Evolutionary conservation across 2,888 invertebrate species (phyloP).

Genomic region (Himalopsyche tibetana): DNA sequence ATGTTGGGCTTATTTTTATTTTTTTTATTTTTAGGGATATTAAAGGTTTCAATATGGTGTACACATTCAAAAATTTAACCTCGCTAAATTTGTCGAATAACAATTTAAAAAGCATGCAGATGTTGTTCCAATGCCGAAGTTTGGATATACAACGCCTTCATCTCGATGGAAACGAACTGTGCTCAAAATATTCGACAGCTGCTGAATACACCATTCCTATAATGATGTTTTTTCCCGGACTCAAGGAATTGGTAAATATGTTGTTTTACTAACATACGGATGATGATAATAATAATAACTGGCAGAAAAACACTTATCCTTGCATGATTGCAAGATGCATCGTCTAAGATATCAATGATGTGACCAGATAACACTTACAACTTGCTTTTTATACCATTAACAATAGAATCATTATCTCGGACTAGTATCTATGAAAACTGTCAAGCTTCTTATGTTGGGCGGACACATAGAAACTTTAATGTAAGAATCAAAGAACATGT

Average conservation of each 20-base stretch:
- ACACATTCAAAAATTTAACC: slow-evolving; percentile 68
- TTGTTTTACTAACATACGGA: background rate
- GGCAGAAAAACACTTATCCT: no score
- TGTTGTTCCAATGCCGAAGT: slow-evolving; percentile 47
- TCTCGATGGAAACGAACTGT: slow-evolving; percentile 73
- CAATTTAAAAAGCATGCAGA: slow-evolving; percentile 44
- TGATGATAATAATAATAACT: no score
- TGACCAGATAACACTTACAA: no score
- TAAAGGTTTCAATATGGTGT: slow-evolving; percentile 69
- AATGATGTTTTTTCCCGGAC: slow-evolving; percentile 74
- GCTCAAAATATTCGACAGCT: slow-evolving; percentile 79
- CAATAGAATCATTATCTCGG: no score
- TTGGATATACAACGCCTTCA: slow-evolving; percentile 68
- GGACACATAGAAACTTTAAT: no score
- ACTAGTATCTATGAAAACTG: no score
- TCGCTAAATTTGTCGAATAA: slow-evolving; percentile 71
- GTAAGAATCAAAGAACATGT: no score
- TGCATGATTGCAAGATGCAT: no score
- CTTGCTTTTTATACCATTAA: no score
- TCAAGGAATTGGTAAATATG: slow-evolving; percentile 75
- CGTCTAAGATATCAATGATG: no score
- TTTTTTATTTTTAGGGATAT: slow-evolving; percentile 68
- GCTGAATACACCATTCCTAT: slow-evolving; percentile 78
- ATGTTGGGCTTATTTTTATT: no score
- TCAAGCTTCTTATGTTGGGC: no score